Conservation (phyloP, 2,113 vertebrate genomes). For the Otocyon megalotis region DNA sequence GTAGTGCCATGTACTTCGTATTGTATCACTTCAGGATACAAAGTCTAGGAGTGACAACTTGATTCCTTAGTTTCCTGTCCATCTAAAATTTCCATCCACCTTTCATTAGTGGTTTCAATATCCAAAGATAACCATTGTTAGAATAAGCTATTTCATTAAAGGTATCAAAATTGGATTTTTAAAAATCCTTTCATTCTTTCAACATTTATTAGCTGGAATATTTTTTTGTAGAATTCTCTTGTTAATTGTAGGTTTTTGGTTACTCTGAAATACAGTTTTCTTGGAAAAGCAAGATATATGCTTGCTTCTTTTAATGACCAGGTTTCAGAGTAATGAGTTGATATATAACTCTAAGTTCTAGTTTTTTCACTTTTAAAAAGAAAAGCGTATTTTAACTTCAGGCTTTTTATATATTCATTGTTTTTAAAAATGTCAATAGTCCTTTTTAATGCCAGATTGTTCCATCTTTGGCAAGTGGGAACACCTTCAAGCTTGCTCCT, state of each 20-base stretch:
- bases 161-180: neutral
- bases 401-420: neutral
- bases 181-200: neutral
- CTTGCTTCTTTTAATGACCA: slow-evolving; percentile 36
- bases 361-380: slow-evolving; percentile 32
- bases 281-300: slow-evolving; percentile 12
- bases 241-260: neutral
- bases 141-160: neutral
- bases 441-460: slow-evolving; percentile 12
- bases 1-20: neutral
- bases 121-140: neutral
- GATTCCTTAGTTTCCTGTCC: neutral
- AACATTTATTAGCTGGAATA: neutral
- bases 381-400: slow-evolving; percentile 16
- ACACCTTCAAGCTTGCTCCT: neutral
- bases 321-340: slow-evolving; percentile 1
- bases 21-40: neutral
- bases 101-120: slow-evolving; percentile 10
- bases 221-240: slow-evolving; percentile 24
- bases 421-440: neutral
- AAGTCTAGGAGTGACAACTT: neutral
- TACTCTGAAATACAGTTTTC: slow-evolving; percentile 30
- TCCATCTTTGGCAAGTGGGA: neutral
- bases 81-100: neutral
- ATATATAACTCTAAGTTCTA: neutral